These are phyloP conservation scores for Troilus luridus DNA, from an alignment of 2,888 invertebrate genomes.

Conservation along the genomic window DNA sequence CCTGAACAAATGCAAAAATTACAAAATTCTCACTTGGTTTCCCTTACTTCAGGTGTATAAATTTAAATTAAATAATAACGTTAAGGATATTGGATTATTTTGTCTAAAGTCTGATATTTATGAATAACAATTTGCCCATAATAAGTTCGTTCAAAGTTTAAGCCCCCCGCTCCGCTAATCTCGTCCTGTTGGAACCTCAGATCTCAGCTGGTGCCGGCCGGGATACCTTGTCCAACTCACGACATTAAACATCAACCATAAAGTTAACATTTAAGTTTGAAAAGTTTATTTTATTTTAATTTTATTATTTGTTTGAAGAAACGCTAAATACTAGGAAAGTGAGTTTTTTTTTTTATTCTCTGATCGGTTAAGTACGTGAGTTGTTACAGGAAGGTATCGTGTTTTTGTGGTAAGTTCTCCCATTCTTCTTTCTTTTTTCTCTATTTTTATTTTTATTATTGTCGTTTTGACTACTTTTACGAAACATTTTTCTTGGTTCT, in stretches of 20 bases:
- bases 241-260: background rate
- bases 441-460: too few species aligned
- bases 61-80: background rate
- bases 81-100: background rate
- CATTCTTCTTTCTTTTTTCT: background rate
- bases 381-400: background rate
- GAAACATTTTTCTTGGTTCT: too few species aligned
- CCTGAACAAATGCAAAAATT: too few species aligned
- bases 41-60: too few species aligned
- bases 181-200: constrained; percentile 1
- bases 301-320: background rate
- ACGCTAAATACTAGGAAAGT: background rate
- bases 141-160: constrained; percentile 2
- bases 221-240: background rate
- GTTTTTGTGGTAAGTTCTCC: background rate
- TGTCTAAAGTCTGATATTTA: constrained; percentile 9
- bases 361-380: background rate
- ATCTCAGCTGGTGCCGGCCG: background rate
- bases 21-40: too few species aligned
- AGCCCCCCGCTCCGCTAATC: background rate
- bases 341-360: background rate
- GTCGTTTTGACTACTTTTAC: too few species aligned
- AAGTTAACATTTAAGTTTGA: background rate
- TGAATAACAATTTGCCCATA: background rate
- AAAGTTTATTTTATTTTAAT: background rate